Evolutionary conservation across 1,140 invertebrate species (phyloP).

Genomic region (Phenacoccus solenopsis): DNA sequence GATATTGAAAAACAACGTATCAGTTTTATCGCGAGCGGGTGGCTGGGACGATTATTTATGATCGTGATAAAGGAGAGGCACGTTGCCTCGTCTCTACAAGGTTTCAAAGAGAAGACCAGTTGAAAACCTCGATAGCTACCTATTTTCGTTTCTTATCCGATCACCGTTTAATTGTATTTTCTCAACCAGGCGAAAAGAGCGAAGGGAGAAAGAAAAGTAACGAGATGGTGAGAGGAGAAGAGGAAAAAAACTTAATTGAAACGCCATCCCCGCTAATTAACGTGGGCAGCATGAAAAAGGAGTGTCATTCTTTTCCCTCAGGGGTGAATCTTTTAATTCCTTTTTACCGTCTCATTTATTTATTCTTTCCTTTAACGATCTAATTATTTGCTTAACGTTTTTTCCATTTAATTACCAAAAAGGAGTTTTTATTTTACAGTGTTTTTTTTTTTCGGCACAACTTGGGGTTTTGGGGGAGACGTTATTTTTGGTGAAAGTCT

Average conservation of each 20-base stretch:
- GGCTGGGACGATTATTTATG: background rate
- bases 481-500: conserved; percentile 5
- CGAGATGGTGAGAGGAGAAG: too few species aligned
- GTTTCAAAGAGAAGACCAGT: too few species aligned
- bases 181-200: background rate
- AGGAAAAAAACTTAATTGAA: conserved; percentile 15
- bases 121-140: background rate
- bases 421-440: conserved; percentile 16
- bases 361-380: conserved; percentile 15
- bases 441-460: background rate
- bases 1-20: background rate
- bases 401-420: conserved; percentile 13
- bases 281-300: conserved; percentile 16
- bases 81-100: background rate
- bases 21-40: background rate
- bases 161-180: conserved; percentile 12
- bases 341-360: conserved; percentile 17
- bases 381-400: conserved; percentile 18
- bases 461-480: too few species aligned
- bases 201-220: background rate
- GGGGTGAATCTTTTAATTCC: conserved; percentile 17
- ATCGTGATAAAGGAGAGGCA: background rate
- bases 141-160: conserved; percentile 7
- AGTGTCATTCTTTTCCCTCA: conserved; percentile 15
- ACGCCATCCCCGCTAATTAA: conserved; percentile 14